A percentile compares a stretch with the other conserved stretches of the same genome.
Evolutionary conservation across 2,888 invertebrate genomes (phyloP).

Genomic region (Diplazon laetatorius): DNA sequence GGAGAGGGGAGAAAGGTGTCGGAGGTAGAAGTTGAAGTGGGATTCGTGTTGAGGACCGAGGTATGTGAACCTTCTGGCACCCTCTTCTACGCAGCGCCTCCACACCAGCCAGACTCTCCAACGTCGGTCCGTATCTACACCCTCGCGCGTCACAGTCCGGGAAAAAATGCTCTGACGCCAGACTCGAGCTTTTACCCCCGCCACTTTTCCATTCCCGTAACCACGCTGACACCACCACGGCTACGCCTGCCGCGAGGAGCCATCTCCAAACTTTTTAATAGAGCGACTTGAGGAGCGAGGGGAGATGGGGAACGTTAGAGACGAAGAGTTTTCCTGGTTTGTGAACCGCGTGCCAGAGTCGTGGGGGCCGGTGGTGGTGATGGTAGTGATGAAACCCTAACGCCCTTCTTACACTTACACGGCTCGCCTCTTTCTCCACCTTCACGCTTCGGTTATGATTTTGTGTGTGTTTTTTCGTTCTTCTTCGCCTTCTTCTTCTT

Average conservation of each 20-base stretch:
- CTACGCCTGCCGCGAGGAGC: conserved; percentile 18
- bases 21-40: conserved; percentile 45
- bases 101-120: conserved; percentile 19
- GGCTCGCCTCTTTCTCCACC: conserved; percentile 21
- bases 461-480: conserved; percentile 3
- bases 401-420: conserved; percentile 28
- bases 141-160: conserved; percentile 35
- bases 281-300: conserved; percentile 65
- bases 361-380: too few relatives aligned
- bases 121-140: conserved; percentile 13
- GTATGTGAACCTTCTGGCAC: conserved; percentile 45
- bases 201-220: conserved; percentile 4
- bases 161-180: conserved; percentile 33
- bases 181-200: conserved; percentile 39
- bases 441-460: conserved; percentile 1
- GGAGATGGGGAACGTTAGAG: conserved; percentile 10
- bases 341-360: background rate
- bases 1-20: conserved; percentile 5
- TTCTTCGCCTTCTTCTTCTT: too few relatives aligned
- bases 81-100: conserved; percentile 26
- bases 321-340: conserved; percentile 36
- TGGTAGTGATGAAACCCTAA: conserved; percentile 48
- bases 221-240: conserved; percentile 51
- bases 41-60: conserved; percentile 69
- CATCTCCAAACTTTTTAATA: conserved; percentile 78